Conservation (phyloP, 2,888 invertebrate genomes). For the Gasteruption jaculator region DNA sequence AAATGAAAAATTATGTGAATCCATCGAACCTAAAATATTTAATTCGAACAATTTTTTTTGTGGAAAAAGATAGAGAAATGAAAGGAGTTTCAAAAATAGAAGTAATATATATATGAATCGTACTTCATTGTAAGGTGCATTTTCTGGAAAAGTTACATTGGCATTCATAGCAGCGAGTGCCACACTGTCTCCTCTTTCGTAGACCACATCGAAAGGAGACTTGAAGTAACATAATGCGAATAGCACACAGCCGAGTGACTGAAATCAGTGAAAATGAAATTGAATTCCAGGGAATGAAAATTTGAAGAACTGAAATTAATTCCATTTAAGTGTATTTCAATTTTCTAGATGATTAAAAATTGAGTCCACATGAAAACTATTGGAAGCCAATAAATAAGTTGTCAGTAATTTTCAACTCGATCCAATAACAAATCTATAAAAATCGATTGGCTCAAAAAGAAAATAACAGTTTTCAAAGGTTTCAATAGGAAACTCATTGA, state of each 20-base stretch:
- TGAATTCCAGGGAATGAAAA: not conserved
- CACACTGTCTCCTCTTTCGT: conserved; percentile 82
- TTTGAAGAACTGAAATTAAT: not conserved
- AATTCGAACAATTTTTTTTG: conserved; percentile 1
- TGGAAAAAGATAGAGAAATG: not conserved
- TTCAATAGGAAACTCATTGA: no score
- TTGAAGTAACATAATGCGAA: conserved; percentile 82
- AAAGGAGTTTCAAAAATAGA: not conserved
- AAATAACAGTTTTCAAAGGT: no score
- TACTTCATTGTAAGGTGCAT: conserved; percentile 62
- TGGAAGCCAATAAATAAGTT: no score
- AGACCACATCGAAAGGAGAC: conserved; percentile 79
- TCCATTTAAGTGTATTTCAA: conserved; percentile 1
- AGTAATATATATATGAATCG: conserved; percentile 17
- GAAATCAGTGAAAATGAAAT: conserved; percentile 31
- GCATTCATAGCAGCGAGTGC: conserved; percentile 79
- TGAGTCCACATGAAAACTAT: no score
- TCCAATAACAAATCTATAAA: no score
- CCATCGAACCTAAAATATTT: not conserved
- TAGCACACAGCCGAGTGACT: conserved; percentile 81
- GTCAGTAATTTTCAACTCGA: no score
- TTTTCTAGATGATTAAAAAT: no score
- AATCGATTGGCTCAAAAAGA: no score
- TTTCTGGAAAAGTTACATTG: conserved; percentile 67
- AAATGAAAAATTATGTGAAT: conserved; percentile 5